Evolutionary conservation across 2,888 invertebrate species (phyloP).

Genomic region (Onthophagus sagittarius): DNA sequence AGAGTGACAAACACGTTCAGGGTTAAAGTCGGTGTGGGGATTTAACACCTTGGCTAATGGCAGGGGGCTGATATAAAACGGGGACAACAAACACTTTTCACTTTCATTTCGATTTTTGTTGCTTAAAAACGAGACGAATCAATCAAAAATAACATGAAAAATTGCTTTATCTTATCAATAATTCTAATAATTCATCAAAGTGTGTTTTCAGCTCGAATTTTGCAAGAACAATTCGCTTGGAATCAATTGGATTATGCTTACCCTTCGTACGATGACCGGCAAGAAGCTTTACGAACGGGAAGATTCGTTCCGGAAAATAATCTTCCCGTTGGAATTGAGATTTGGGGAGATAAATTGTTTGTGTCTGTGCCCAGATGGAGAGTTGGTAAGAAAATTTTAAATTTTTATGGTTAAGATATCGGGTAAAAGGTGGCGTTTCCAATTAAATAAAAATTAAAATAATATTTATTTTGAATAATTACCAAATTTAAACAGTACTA

Average conservation of each 20-base stretch:
- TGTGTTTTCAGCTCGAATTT: background rate
- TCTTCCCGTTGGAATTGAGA: constrained; percentile 77
- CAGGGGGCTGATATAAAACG: background rate
- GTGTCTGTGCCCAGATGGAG: constrained; percentile 79
- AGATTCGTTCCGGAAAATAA: constrained; percentile 73
- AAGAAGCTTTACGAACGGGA: constrained; percentile 61
- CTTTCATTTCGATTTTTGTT: background rate
- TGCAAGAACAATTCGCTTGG: constrained; percentile 67
- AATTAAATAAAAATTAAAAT: too few relatives aligned
- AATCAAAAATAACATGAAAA: too few relatives aligned
- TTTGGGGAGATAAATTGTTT: constrained; percentile 78
- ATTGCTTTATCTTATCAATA: too few relatives aligned
- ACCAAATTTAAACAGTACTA: too few relatives aligned
- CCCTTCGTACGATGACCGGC: constrained; percentile 59
- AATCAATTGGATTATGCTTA: constrained; percentile 72
- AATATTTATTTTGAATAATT: too few relatives aligned
- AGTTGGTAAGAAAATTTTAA: constrained; percentile 55
- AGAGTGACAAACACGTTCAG: background rate
- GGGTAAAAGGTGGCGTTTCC: too few relatives aligned
- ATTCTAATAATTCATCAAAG: too few relatives aligned
- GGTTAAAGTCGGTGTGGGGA: too few relatives aligned
- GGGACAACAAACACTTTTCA: background rate
- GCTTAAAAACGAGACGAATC: too few relatives aligned
- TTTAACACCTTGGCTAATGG: background rate
- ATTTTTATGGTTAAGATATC: too few relatives aligned